Conservation (phyloP, 2,797 vertebrate species). For the Tenualosa thibaudeaui region DNA sequence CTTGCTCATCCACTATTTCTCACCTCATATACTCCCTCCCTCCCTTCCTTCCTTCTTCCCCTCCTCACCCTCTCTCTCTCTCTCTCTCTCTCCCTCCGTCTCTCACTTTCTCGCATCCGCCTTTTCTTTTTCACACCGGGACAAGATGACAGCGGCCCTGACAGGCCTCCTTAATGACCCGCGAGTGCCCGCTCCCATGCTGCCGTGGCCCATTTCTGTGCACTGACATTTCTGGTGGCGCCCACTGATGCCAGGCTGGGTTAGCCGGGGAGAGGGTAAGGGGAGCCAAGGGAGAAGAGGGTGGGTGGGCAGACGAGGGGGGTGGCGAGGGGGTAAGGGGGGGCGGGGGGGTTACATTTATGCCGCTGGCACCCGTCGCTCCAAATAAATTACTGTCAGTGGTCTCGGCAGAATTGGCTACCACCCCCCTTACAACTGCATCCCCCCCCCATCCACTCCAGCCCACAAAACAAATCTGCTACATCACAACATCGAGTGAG, state of each 20-base stretch:
- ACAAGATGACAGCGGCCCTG: slow-evolving; percentile 43
- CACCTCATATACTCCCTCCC: slow-evolving; percentile 24
- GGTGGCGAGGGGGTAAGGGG: neutral
- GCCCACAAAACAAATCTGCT: neutral
- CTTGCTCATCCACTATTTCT: neutral
- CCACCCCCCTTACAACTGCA: neutral
- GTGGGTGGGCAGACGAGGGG: neutral
- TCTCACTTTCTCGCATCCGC: slow-evolving; percentile 26
- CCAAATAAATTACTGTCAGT: slow-evolving; percentile 57
- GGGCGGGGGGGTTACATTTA: slow-evolving; percentile 26
- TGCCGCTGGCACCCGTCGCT: slow-evolving; percentile 53
- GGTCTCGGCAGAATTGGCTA: slow-evolving; percentile 19
- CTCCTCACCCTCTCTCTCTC: neutral
- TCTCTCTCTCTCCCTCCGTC: slow-evolving; percentile 28
- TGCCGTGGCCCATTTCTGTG: slow-evolving; percentile 35
- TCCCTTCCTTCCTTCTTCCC: neutral
- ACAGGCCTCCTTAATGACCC: slow-evolving; percentile 76
- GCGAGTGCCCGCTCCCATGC: slow-evolving; percentile 60
- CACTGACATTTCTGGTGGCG: slow-evolving; percentile 55
- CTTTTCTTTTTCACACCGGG: slow-evolving; percentile 24
- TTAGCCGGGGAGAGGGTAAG: slow-evolving; percentile 26
- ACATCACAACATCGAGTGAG: neutral
- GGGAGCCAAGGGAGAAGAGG: slow-evolving; percentile 31
- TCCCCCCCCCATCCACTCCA: slow-evolving; percentile 19
- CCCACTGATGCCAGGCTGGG: slow-evolving; percentile 49